Evolutionary conservation across 2,113 vertebrate species (phyloP), one percentile per base, ranked within the genome.

Genomic region (Himantopus leucocephalus): DNA sequence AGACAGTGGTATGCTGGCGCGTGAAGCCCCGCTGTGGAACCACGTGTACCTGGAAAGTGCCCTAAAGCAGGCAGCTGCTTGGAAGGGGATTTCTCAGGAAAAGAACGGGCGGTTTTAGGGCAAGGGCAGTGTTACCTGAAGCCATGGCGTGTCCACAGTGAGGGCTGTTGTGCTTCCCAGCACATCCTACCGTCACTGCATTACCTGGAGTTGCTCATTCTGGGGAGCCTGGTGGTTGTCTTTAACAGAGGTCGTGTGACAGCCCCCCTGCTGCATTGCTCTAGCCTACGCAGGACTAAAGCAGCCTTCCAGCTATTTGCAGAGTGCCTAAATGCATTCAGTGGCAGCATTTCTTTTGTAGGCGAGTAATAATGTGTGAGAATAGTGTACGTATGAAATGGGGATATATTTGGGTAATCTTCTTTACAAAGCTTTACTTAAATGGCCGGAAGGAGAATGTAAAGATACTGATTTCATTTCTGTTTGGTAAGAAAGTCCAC

Each of bases 141-240:
- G 39, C 39, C 21, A 14, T 8, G 21, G 53, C 47, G 52, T 41
- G 78, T 67, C 59, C 9, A 3, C 52, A 6, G 2, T 2, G 43
- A 37, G 34, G 77, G 47, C 29, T 19, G 18, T 14, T 37, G 60
- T 34, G 53, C 60, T 26, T 67, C 53, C 60, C 47, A 34, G 67
- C 35, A 14, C 9, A 4, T n/a, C 39, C 14, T 24, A 3, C 14
- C 1, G 1, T 15, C 34, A 27, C 21, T 20, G 45, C 1, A 0
- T 47, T 20, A 21, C 1, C 47, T 78, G 55, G 59, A 55, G 41
- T 5, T 19, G 29, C 7, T 7, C 9, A 4, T 12, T 17, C 8
- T 26, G 60, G 20, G 34, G 29, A 53, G 59, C 24, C 29, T 35
- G 16, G 30, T 58, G 35, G 23, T 50, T 19, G 21, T 26, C 59